Conservation (phyloP, 2,113 vertebrate species). For the Tinamus guttatus region DNA sequence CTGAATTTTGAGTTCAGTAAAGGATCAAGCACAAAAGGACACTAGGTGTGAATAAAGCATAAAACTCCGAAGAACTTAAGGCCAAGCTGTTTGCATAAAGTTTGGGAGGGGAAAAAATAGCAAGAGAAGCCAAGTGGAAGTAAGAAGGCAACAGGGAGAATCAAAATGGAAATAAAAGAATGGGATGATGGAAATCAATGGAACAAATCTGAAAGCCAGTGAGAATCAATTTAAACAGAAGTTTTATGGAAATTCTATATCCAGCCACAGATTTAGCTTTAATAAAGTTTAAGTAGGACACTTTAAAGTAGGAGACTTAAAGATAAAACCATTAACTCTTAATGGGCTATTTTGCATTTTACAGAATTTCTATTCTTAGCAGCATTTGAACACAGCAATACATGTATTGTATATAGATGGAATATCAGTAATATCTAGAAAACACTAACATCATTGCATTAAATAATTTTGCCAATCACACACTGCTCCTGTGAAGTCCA, state of each 20-base stretch:
- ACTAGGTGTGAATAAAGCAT: background rate
- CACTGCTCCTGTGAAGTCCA: background rate
- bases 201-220: background rate
- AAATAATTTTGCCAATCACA: background rate
- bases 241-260: constrained; percentile 9
- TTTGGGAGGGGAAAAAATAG: background rate
- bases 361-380: background rate
- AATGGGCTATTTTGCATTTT: background rate
- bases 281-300: background rate
- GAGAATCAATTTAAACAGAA: constrained; percentile 6
- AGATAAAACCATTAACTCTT: background rate
- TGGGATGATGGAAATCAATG: background rate
- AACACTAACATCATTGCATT: background rate
- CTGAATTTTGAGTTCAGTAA: background rate
- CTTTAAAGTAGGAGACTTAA: background rate
- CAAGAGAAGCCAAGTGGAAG: background rate
- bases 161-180: background rate
- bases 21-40: background rate
- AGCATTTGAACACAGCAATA: background rate
- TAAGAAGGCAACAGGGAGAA: background rate
- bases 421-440: background rate
- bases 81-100: background rate
- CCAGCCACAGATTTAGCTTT: background rate
- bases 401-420: too few relatives aligned
- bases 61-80: background rate